Evolutionary conservation across 1,140 invertebrate species (phyloP).

Genomic region (Heliconius congener): DNA sequence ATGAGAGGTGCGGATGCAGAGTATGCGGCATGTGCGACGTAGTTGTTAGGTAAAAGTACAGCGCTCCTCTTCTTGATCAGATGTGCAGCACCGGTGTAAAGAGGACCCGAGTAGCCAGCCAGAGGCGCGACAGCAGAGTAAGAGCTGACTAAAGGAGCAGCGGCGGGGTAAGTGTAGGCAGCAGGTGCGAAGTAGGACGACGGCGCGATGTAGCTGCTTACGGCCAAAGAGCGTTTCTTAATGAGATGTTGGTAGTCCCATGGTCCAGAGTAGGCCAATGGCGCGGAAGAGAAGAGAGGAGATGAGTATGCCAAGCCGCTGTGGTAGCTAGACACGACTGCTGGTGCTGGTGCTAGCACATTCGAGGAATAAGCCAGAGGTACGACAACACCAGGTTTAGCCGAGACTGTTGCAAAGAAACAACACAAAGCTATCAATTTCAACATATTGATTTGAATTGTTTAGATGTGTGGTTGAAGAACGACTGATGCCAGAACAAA

Average conservation of each 20-base stretch:
- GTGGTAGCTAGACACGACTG: constrained; percentile 44
- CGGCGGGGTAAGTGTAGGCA: constrained; percentile 13
- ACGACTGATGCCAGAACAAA: constrained; percentile 33
- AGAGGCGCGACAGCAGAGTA: constrained; percentile 19
- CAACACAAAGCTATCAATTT: constrained; percentile 38
- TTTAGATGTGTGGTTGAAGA: constrained; percentile 18
- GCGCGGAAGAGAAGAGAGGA: constrained; percentile 30
- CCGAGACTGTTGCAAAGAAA: constrained; percentile 29
- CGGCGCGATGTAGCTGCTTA: constrained; percentile 48
- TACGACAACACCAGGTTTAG: constrained; percentile 14
- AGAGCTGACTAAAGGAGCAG: constrained; percentile 1
- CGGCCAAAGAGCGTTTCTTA: constrained; percentile 59
- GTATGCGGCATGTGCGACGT: constrained; percentile 35
- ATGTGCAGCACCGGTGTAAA: constrained; percentile 42
- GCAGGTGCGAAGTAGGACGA: not conserved
- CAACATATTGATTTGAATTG: constrained; percentile 19
- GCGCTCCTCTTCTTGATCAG: constrained; percentile 58
- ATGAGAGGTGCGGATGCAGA: constrained; percentile 34
- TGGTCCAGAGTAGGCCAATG: constrained; percentile 42
- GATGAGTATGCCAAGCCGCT: constrained; percentile 55
- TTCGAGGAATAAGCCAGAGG: constrained; percentile 60
- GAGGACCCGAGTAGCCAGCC: not conserved
- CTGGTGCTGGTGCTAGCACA: constrained; percentile 33
- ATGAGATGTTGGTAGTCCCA: constrained; percentile 51
- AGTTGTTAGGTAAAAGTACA: constrained; percentile 40